These are phyloP conservation scores for Gymnoscopelus braueri DNA, from an alignment of 2,797 vertebrate species.

Conservation along the genomic window DNA sequence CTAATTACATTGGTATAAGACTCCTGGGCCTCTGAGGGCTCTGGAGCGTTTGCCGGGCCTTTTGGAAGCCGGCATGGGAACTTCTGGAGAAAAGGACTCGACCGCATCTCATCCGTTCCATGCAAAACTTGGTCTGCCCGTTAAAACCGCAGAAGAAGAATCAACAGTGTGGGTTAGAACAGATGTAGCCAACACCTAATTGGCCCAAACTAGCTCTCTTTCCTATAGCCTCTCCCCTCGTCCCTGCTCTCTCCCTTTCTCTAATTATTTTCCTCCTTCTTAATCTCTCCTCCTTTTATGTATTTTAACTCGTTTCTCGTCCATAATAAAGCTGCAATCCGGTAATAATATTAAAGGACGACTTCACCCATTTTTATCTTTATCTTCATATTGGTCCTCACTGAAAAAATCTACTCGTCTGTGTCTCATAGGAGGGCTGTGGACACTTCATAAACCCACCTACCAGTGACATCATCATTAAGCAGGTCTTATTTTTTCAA, in stretches of 20 bases:
- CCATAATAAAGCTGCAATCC: not conserved
- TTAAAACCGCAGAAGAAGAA: conserved; percentile 65
- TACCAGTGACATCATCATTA: too few species aligned
- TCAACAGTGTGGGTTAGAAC: conserved; percentile 59
- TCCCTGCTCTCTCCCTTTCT: conserved; percentile 2
- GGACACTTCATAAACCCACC: too few species aligned
- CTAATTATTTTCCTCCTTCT: conserved; percentile 27
- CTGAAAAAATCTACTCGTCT: too few species aligned
- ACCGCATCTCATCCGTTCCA: conserved; percentile 68
- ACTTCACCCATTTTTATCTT: too few species aligned
- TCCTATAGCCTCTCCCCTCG: not conserved
- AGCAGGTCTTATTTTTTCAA: too few species aligned
- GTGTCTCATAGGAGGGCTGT: too few species aligned
- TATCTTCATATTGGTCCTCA: too few species aligned
- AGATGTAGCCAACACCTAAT: conserved; percentile 71
- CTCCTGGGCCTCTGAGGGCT: conserved; percentile 27
- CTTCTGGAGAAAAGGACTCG: conserved; percentile 38
- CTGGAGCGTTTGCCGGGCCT: conserved; percentile 27
- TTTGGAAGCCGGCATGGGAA: conserved; percentile 68
- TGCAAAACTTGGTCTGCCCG: conserved; percentile 50
- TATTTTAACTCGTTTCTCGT: conserved; percentile 17
- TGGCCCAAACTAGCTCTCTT: conserved; percentile 45
- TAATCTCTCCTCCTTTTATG: conserved; percentile 14
- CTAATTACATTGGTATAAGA: conserved; percentile 13
- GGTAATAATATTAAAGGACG: too few species aligned